Evolutionary conservation across 2,113 vertebrate genomes (phyloP), one percentile per base, ranked within the genome.

Genomic region (Xyliphius kryptos): DNA sequence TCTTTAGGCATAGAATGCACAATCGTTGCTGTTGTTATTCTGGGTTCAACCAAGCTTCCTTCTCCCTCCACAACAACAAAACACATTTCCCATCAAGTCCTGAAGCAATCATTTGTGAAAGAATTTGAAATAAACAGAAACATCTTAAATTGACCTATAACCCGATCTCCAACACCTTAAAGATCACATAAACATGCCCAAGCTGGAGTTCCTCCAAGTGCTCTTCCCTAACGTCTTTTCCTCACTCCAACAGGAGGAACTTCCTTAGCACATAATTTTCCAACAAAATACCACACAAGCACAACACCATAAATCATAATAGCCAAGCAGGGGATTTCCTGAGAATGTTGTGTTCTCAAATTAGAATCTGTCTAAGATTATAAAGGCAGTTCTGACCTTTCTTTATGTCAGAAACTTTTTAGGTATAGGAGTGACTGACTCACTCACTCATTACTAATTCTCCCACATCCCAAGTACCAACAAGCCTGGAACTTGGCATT

Each of bases 301-400:
- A 52, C 41, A 32, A 32, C 22, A 20, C 16, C 61, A 32, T 43
- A 61, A 68, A 56, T 71, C 71, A 75, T 56, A 73, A 62, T 53
- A 61, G n/a, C 75, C 74, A 74, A 69, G 26, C 44, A 0, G 1
- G 60, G 61, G 43, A 74, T 79, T 85, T 87, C 83, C 84, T 86
- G 26, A 15, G 54, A 44, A 43, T 74, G 74, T 77, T 77, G 14
- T 79, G 65, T 26, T 77, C 56, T 72, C 56, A 53, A 70, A 60
- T 69, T 17, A 71, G 51, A 17, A 50, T 37, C 76, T 80, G 77
- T 81, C 63, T 78, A 67, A 66, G 67, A 60, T 41, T 57, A 43
- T 43, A 13, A 1, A 10, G 69, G 61, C 79, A 74, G 79, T 77
- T 77, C n/a, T 68, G 48, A 9, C 20, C 38, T 52, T 26, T n/a